A percentile compares a stretch with the other conserved stretches of the same genome.
Evolutionary conservation across 2,797 vertebrate species (phyloP).

Genomic region (Pelobates cultripes): DNA sequence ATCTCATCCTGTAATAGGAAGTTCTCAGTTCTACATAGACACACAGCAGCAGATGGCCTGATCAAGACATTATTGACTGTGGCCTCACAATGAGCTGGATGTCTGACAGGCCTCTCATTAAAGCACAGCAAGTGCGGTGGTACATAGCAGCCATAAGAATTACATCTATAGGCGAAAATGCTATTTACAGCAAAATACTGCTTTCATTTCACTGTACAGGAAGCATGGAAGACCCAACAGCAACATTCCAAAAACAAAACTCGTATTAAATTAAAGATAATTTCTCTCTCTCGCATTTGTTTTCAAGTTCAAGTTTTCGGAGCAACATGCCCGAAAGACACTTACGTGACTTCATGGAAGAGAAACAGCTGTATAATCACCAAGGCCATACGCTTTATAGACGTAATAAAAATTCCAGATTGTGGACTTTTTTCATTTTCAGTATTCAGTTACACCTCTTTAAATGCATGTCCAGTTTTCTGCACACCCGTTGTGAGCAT

Average conservation of each 20-base stretch:
- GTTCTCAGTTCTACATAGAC: conserved; percentile 22
- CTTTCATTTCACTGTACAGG: conserved; percentile 29
- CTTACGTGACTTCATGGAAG: too few species aligned
- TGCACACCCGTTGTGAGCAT: too few species aligned
- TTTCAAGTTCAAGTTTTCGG: too few species aligned
- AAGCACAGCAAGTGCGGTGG: conserved; percentile 36
- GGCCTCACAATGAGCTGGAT: conserved; percentile 50
- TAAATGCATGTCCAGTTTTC: too few species aligned
- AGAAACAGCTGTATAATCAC: too few species aligned
- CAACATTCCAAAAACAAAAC: background rate
- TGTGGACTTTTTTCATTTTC: too few species aligned
- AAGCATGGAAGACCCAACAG: conserved; percentile 8
- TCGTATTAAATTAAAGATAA: background rate
- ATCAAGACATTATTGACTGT: conserved; percentile 51
- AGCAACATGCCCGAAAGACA: too few species aligned
- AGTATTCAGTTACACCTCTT: too few species aligned
- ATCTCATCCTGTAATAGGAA: conserved; percentile 40
- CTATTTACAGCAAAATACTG: conserved; percentile 27
- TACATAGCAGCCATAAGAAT: conserved; percentile 28
- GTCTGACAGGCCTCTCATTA: conserved; percentile 48
- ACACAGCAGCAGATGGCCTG: conserved; percentile 45
- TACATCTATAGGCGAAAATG: conserved; percentile 18
- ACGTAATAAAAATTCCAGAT: too few species aligned
- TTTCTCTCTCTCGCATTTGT: too few species aligned
- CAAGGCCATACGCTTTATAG: too few species aligned